Evolutionary conservation across 2,113 vertebrate species (phyloP).

Genomic region (Atlantisia rogersi): DNA sequence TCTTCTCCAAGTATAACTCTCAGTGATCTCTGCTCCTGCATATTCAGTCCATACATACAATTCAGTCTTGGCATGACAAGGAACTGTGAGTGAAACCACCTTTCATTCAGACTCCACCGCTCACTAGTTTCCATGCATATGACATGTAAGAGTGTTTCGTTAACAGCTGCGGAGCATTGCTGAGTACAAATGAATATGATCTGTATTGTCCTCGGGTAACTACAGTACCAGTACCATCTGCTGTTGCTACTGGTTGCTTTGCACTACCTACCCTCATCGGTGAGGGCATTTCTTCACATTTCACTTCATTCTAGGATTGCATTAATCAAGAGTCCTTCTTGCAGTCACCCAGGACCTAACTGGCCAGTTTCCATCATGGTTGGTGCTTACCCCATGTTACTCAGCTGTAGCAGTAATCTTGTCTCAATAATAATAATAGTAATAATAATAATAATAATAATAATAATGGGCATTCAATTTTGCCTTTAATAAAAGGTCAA

Average conservation of each 20-base stretch:
- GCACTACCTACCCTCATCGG: background rate
- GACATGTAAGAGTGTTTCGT: background rate
- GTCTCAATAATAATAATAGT: background rate
- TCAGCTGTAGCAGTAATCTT: background rate
- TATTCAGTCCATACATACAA: background rate
- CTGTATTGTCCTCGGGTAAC: background rate
- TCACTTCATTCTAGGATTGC: background rate
- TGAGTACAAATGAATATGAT: background rate
- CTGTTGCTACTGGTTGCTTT: background rate
- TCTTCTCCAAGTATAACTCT: background rate
- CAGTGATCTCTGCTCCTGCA: background rate
- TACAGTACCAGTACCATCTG: background rate
- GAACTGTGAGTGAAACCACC: background rate
- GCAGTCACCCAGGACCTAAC: background rate
- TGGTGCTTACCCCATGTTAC: background rate
- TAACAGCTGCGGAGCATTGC: background rate
- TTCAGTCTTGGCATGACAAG: background rate
- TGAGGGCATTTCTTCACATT: background rate
- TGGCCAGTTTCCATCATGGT: background rate
- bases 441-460: background rate
- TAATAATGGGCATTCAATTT: background rate
- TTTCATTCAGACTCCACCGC: background rate
- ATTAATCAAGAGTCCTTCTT: background rate
- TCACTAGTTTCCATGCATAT: background rate
- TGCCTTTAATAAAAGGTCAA: background rate